Conservation (phyloP, 2,888 invertebrate species). For the Hydrotaea cyrtoneurina region DNA sequence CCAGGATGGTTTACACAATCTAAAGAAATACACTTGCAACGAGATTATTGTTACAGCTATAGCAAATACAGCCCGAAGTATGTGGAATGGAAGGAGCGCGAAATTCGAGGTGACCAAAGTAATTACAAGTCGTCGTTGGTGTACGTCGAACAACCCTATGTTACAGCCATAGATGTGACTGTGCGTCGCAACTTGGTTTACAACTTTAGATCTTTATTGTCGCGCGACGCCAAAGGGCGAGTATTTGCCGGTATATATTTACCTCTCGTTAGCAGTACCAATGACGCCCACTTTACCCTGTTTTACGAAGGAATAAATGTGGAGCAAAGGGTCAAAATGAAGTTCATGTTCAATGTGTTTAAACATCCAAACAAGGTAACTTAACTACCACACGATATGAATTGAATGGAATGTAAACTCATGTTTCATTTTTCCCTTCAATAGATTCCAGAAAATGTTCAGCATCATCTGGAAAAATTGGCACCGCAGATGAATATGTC, state of each 20-base stretch:
- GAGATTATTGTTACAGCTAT: constrained; percentile 91
- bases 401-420: background rate
- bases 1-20: constrained; percentile 92
- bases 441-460: constrained; percentile 84
- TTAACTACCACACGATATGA: background rate
- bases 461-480: constrained; percentile 85
- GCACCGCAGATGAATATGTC: constrained; percentile 88
- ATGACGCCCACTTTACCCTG: constrained; percentile 87
- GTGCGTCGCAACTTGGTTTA: constrained; percentile 94
- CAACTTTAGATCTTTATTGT: constrained; percentile 88
- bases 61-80: constrained; percentile 87
- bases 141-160: constrained; percentile 89
- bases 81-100: constrained; percentile 92
- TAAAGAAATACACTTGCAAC: constrained; percentile 87
- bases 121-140: constrained; percentile 87
- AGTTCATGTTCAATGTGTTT: constrained; percentile 88
- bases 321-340: constrained; percentile 86
- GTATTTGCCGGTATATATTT: constrained; percentile 93
- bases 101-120: constrained; percentile 85
- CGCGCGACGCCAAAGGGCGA: constrained; percentile 91
- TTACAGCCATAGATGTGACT: constrained; percentile 91
- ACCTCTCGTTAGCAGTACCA: constrained; percentile 85
- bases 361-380: constrained; percentile 83
- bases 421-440: constrained; percentile 67
- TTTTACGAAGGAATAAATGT: constrained; percentile 85